Percentiles rank a stretch among this genome's conserved stretches.
Conservation (phyloP, 2,797 vertebrate genomes). For the Myotis vivesi region DNA sequence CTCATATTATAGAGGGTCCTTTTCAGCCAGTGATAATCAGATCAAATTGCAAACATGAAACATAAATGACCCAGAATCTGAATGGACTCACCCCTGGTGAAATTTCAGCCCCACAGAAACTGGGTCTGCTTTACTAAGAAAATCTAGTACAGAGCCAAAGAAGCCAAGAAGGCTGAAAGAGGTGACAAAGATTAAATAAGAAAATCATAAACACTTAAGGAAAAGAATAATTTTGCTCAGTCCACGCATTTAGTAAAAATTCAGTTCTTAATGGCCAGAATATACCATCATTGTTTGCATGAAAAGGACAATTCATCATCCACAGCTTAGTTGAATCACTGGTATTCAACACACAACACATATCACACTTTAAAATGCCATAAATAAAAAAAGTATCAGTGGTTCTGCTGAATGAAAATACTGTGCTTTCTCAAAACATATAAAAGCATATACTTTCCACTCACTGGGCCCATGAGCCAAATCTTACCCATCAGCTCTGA, state of each 20-base stretch:
- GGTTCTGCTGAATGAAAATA: conserved; percentile 45
- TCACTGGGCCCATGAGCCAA: neutral
- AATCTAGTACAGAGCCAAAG: neutral
- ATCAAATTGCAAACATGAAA: conserved; percentile 64
- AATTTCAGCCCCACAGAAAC: conserved; percentile 63
- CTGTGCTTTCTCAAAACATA: neutral
- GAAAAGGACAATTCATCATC: conserved; percentile 56
- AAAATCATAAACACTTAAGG: conserved; percentile 57
- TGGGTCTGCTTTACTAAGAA: conserved; percentile 46
- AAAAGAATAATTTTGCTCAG: conserved; percentile 52
- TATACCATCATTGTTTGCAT: conserved; percentile 23
- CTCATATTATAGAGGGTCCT: conserved; percentile 50
- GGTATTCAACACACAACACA: conserved; percentile 48
- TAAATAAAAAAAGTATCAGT: conserved; percentile 13
- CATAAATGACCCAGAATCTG: conserved; percentile 62
- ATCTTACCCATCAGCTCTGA: neutral
- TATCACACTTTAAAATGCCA: conserved; percentile 52
- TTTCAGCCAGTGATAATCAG: conserved; percentile 45
- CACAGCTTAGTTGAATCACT: conserved; percentile 44
- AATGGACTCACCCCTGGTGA: conserved; percentile 54
- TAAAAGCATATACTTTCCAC: conserved; percentile 13
- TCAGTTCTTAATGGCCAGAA: conserved; percentile 45
- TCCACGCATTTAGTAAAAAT: conserved; percentile 23
- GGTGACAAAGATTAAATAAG: conserved; percentile 55
- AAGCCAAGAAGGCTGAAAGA: conserved; percentile 1